Evolutionary conservation across 64 coral and sea anemone genomes (phyloP).

Genomic region (Astreopora myriophthalma): DNA sequence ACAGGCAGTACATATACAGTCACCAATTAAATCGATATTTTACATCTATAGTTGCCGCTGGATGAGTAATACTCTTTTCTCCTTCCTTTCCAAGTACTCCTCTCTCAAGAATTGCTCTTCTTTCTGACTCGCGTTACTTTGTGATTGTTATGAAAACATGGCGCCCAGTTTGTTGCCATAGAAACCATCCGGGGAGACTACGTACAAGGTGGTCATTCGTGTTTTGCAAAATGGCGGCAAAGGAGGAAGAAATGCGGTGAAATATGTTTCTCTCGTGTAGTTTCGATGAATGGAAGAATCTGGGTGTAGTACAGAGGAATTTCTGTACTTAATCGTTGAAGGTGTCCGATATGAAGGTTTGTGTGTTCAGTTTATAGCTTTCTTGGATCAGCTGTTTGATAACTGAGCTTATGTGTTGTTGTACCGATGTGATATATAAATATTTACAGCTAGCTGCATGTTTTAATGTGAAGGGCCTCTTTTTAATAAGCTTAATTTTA

Average conservation of each 20-base stretch:
- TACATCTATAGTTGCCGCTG: not conserved
- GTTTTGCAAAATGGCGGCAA: slow-evolving; percentile 69
- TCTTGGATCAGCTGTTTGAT: not conserved
- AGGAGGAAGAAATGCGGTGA: slow-evolving; percentile 14
- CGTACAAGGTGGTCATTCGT: not conserved
- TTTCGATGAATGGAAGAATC: slow-evolving; percentile 46
- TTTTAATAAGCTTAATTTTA: no score
- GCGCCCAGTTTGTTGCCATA: slow-evolving; percentile 2
- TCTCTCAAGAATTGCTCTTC: not conserved
- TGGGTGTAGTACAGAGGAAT: slow-evolving; percentile 9
- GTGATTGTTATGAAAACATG: not conserved
- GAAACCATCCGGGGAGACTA: slow-evolving; percentile 10
- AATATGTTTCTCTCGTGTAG: slow-evolving; percentile 19
- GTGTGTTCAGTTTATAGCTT: not conserved
- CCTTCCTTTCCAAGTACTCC: not conserved
- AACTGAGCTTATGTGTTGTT: no score
- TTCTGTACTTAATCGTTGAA: slow-evolving; percentile 74
- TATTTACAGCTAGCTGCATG: no score
- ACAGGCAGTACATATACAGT: not conserved
- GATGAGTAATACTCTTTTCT: not conserved
- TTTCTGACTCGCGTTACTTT: not conserved
- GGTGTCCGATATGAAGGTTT: slow-evolving; percentile 86
- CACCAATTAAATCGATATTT: not conserved
- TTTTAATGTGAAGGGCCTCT: no score
- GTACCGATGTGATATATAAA: no score